Evolutionary conservation across 2,888 invertebrate genomes (phyloP).

Genomic region (Drosophila hamatofila): DNA sequence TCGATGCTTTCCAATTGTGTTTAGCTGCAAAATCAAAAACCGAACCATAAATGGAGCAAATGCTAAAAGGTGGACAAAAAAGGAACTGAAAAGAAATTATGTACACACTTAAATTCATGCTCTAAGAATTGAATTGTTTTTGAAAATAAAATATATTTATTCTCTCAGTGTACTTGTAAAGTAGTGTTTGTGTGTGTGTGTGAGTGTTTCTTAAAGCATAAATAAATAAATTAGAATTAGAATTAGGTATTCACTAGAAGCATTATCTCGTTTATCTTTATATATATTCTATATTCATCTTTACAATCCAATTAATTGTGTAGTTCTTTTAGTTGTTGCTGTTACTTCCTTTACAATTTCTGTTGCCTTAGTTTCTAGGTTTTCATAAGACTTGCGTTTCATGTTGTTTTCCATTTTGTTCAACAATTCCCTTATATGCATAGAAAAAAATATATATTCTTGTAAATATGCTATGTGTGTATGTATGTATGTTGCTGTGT

Average conservation of each 20-base stretch:
- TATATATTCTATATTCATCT: constrained; percentile 9
- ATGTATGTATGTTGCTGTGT: constrained; percentile 13
- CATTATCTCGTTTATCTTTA: constrained; percentile 21
- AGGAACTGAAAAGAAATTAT: constrained; percentile 4
- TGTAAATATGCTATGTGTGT: constrained; percentile 41
- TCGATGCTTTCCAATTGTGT: constrained; percentile 25
- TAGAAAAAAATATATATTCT: constrained; percentile 63
- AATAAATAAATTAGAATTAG: constrained; percentile 65
- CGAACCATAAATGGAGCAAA: neutral
- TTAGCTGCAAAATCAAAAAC: constrained; percentile 8
- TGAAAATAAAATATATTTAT: constrained; percentile 54
- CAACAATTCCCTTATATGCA: constrained; percentile 65
- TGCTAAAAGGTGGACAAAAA: neutral
- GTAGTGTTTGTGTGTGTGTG: constrained; percentile 9
- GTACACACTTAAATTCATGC: constrained; percentile 20
- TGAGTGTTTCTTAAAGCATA: constrained; percentile 33
- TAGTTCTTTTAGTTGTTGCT: constrained; percentile 24
- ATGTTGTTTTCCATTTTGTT: constrained; percentile 77
- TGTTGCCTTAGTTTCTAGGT: constrained; percentile 83
- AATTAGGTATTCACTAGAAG: constrained; percentile 38
- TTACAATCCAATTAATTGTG: constrained; percentile 22
- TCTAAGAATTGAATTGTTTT: neutral
- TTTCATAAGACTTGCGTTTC: constrained; percentile 86
- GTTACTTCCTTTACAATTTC: constrained; percentile 61
- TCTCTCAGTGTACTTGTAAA: constrained; percentile 30